phyloP scores from a whole-genome alignment of 2,888 invertebrate species.

The Rhimphoctona megacephalus region DNA sequence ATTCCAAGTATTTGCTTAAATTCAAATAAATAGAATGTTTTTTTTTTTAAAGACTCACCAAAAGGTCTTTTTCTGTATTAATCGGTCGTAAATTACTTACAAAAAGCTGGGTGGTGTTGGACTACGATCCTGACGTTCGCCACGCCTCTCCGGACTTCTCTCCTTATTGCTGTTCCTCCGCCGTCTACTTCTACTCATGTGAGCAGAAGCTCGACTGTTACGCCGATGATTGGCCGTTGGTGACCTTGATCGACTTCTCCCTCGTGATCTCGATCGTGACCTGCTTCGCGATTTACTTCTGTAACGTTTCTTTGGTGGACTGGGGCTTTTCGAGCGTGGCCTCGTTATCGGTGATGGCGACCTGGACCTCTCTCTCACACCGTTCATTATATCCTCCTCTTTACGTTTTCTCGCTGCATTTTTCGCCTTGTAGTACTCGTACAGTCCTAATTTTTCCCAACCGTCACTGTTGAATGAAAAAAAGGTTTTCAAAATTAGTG shows the following conservation, averaged over 20 bases:
- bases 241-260: slow-evolving; percentile 86
- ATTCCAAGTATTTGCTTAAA: neutral
- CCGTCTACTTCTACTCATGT: slow-evolving; percentile 85
- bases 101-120: slow-evolving; percentile 91
- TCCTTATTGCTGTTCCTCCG: slow-evolving; percentile 84
- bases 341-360: slow-evolving; percentile 93
- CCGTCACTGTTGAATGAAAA: slow-evolving; percentile 90
- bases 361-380: slow-evolving; percentile 90
- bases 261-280: slow-evolving; percentile 85
- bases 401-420: slow-evolving; percentile 95
- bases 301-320: slow-evolving; percentile 91
- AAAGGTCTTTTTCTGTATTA: neutral
- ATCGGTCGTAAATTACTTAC: slow-evolving; percentile 85
- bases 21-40: neutral
- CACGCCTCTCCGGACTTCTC: slow-evolving; percentile 81
- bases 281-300: slow-evolving; percentile 88
- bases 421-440: slow-evolving; percentile 99
- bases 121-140: slow-evolving; percentile 85
- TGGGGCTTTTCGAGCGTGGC: slow-evolving; percentile 90
- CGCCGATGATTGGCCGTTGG: slow-evolving; percentile 82
- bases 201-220: slow-evolving; percentile 81
- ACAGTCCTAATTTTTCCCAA: slow-evolving; percentile 98
- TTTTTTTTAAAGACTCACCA: neutral
- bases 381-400: slow-evolving; percentile 92
- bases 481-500: neutral